Conservation (phyloP, 2,797 vertebrate genomes). For the Hemibagrus guttatus region DNA sequence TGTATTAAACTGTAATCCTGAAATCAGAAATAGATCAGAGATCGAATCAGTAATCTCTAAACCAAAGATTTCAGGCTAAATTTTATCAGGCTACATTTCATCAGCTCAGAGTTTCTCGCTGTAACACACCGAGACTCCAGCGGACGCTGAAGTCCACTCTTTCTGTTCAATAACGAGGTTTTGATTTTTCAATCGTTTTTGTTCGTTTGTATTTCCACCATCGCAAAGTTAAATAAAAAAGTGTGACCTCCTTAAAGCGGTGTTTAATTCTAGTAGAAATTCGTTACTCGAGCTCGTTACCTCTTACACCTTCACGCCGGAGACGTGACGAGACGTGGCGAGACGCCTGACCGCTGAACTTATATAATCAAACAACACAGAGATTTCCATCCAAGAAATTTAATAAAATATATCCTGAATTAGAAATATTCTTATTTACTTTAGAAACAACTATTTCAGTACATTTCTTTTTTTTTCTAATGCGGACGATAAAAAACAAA, state of each 20-base stretch:
- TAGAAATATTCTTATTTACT: too few species aligned
- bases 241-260: not conserved
- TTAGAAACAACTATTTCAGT: not conserved
- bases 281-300: not conserved
- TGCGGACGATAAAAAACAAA: not conserved
- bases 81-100: not conserved
- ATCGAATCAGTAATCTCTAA: not conserved
- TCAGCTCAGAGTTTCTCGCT: not conserved
- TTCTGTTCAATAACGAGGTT: not conserved
- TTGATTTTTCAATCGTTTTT: not conserved
- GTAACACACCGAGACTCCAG: not conserved
- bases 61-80: too few species aligned
- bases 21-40: not conserved
- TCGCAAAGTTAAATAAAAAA: not conserved
- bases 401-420: not conserved
- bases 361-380: not conserved
- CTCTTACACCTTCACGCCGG: not conserved
- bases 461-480: not conserved
- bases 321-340: not conserved
- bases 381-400: not conserved
- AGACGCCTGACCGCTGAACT: not conserved
- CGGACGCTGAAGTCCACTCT: not conserved
- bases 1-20: not conserved
- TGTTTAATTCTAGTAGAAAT: not conserved
- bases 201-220: not conserved